Base-by-base conservation (phyloP, 2,888 invertebrate genomes). In the Eutolmus rufibarbis region DNA sequence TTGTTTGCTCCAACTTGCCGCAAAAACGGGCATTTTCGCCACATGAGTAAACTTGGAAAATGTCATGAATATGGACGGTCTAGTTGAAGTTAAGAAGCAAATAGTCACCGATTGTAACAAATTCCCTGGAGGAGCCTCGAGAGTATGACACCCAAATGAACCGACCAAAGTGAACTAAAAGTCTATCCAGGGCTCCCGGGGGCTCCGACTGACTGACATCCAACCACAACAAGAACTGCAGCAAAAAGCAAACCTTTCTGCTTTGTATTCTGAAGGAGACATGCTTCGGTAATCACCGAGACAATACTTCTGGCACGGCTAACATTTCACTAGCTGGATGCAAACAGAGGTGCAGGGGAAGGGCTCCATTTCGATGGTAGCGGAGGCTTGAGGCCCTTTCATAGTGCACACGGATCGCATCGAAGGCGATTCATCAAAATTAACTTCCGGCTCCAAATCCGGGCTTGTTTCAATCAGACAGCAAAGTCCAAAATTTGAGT, bases 231-330 rank as follows among this genome's bases (percentile, higher is more conserved):
- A 77, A 77, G 77, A 77, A 77, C 19, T 19, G 16, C 40, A 77
- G 40, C 77, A 77, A 77, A 37, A 77, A 77, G 12, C 77, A 19
- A 77, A 34, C 37, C 14, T 46, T 46, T 37, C 77, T 77, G 77
- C 40, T 77, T 77, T 37, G 77, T 77, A 77, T 77, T 77, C 77
- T 77, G 77, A 16, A 19, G 77, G 77, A 77, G 77, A 77, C 77
- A 77, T 40, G 77, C 19, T 77, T 77, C 77, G 77, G 23, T 77
- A 40, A 40, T 40, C 77, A 77, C 16, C 40, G 31, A 77, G 40
- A 77, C 77, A 77, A 77, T 77, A 66, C 66, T 66, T 66, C 66
- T 66, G 23, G 9, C 34, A 37, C n/a, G 37, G 76, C n/a, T 34
- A 40, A 14, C 40, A 77, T 77, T 77, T 37, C 37, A 23, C 77